Conservation (phyloP, 2,888 invertebrate species). For the Chloroclysta siterata region DNA sequence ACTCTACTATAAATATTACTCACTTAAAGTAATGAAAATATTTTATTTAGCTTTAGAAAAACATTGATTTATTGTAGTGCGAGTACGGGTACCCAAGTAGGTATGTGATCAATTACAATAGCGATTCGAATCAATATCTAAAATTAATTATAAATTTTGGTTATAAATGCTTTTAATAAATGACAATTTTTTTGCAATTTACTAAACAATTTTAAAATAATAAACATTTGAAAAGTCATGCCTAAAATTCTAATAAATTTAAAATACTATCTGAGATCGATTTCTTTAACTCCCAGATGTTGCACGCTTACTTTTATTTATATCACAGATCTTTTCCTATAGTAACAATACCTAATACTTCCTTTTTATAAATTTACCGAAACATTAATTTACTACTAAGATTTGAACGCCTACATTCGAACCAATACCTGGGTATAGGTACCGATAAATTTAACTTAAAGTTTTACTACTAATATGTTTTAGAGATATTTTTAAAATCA, state of each 20-base stretch:
- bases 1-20: too few species aligned
- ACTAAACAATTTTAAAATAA: slow-evolving; percentile 31
- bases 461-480: slow-evolving; percentile 40
- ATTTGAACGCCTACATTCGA: slow-evolving; percentile 65
- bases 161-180: slow-evolving; percentile 39
- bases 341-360: slow-evolving; percentile 75
- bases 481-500: slow-evolving; percentile 47
- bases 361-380: slow-evolving; percentile 59
- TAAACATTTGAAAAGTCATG: slow-evolving; percentile 22
- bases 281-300: slow-evolving; percentile 72
- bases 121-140: slow-evolving; percentile 36
- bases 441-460: slow-evolving; percentile 40
- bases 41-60: not conserved
- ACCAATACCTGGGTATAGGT: slow-evolving; percentile 34
- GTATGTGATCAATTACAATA: slow-evolving; percentile 14
- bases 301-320: slow-evolving; percentile 72
- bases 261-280: slow-evolving; percentile 78
- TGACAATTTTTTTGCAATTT: slow-evolving; percentile 19
- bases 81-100: not conserved
- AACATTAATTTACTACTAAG: slow-evolving; percentile 54
- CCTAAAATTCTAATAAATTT: slow-evolving; percentile 44
- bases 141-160: slow-evolving; percentile 39
- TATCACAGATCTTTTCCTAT: slow-evolving; percentile 82
- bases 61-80: not conserved
- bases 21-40: too few species aligned